Percentiles rank a stretch among this genome's conserved stretches.
Evolutionary conservation across 2,113 vertebrate species (phyloP).

Genomic region (Ovis canadensis): DNA sequence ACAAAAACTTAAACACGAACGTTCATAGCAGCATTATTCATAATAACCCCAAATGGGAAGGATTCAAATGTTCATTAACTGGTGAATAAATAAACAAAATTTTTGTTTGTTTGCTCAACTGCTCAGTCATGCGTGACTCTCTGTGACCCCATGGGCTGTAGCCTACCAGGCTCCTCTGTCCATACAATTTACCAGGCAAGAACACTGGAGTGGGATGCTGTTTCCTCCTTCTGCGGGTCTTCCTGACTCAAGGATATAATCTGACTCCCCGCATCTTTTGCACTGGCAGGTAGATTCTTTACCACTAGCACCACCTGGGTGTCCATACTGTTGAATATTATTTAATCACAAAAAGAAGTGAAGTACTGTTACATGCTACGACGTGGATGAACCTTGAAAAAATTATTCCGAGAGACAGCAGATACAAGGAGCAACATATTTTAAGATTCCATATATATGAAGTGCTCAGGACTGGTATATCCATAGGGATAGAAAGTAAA

Average conservation of each 20-base stretch:
- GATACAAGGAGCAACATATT: neutral
- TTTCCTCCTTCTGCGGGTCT: neutral
- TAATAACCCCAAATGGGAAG: neutral
- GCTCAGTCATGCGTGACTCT: neutral
- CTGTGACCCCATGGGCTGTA: neutral
- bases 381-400: neutral
- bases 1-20: neutral
- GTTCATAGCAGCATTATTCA: neutral
- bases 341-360: neutral
- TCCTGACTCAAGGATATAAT: neutral
- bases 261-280: neutral
- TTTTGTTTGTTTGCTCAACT: neutral
- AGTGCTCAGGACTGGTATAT: neutral
- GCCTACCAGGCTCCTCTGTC: neutral
- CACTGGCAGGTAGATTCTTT: neutral
- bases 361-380: neutral
- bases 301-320: neutral
- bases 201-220: neutral
- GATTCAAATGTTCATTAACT: neutral
- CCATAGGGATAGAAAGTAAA: neutral
- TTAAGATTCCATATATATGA: neutral
- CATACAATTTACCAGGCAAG: neutral
- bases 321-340: neutral
- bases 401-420: neutral
- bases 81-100: neutral